phyloP scores from a whole-genome alignment of 2,113 vertebrate genomes.

The Callocephalon fimbriatum region DNA sequence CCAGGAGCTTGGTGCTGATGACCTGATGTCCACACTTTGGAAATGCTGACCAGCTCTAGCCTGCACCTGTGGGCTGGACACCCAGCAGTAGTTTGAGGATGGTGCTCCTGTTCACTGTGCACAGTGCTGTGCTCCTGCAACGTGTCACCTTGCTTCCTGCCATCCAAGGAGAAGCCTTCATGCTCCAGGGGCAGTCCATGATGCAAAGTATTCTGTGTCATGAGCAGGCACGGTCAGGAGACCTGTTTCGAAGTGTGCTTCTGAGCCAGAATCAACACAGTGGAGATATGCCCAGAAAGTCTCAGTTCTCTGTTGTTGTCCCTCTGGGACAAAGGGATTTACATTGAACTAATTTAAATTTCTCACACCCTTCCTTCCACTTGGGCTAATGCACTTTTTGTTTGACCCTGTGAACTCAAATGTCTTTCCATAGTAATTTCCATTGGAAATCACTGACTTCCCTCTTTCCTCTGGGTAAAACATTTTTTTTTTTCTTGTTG shows the following conservation, averaged over 20 bases:
- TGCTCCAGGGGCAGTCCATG: background rate
- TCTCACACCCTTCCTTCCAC: background rate
- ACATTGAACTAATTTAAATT: background rate
- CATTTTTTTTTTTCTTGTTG: background rate
- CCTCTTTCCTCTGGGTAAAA: background rate
- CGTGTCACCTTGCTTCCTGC: background rate
- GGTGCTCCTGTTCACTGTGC: background rate
- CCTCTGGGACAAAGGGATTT: background rate
- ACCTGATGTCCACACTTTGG: fast-evolving
- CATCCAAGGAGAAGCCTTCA: fast-evolving
- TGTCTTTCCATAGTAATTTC: background rate
- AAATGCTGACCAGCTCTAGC: background rate
- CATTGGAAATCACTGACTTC: background rate
- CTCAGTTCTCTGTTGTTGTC: background rate
- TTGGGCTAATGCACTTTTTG: background rate
- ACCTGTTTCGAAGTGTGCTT: background rate
- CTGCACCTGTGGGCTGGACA: background rate
- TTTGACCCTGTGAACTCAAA: background rate
- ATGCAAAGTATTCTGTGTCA: fast-evolving
- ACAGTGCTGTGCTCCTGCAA: background rate
- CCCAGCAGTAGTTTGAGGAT: background rate
- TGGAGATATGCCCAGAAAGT: fast-evolving
- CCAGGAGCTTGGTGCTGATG: background rate
- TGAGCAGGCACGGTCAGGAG: background rate
- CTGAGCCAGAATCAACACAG: fast-evolving